phyloP scores from a whole-genome alignment of 2,888 invertebrate species.

The Strigamia crassipes region DNA sequence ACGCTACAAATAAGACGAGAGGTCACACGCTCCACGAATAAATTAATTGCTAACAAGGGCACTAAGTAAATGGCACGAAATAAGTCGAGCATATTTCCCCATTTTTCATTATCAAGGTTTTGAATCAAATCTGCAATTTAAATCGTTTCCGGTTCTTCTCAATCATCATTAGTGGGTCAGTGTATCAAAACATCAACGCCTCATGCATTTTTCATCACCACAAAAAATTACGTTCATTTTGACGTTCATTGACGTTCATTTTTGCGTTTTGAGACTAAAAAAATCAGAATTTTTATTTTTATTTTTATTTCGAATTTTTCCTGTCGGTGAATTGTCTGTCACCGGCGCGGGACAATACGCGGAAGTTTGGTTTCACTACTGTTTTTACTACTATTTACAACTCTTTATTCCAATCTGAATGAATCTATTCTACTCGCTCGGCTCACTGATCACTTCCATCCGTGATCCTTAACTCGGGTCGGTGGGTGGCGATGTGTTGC shows the following conservation, averaged over 20 bases:
- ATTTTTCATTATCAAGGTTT: not conserved
- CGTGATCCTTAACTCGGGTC: conserved; percentile 18
- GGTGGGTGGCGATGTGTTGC: not conserved
- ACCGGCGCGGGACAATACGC: not conserved
- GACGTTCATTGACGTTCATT: no score
- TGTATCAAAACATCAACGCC: not conserved
- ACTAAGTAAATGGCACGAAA: conserved; percentile 25
- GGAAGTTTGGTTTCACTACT: not conserved
- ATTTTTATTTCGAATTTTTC: not conserved
- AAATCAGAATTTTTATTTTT: no score
- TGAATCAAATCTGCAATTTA: not conserved
- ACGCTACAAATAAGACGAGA: not conserved
- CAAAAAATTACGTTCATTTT: no score
- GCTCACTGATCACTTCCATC: conserved; percentile 6
- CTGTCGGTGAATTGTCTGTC: not conserved
- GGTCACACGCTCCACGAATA: not conserved
- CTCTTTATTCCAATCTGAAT: not conserved
- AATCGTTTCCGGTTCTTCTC: not conserved
- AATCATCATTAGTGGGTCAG: not conserved
- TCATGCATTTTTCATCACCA: not conserved
- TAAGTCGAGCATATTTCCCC: not conserved
- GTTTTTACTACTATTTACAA: not conserved
- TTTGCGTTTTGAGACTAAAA: no score
- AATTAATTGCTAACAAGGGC: conserved; percentile 19
- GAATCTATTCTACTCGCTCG: not conserved